Conservation (phyloP, 2,888 invertebrate genomes). For the Latrodectus elegans region DNA sequence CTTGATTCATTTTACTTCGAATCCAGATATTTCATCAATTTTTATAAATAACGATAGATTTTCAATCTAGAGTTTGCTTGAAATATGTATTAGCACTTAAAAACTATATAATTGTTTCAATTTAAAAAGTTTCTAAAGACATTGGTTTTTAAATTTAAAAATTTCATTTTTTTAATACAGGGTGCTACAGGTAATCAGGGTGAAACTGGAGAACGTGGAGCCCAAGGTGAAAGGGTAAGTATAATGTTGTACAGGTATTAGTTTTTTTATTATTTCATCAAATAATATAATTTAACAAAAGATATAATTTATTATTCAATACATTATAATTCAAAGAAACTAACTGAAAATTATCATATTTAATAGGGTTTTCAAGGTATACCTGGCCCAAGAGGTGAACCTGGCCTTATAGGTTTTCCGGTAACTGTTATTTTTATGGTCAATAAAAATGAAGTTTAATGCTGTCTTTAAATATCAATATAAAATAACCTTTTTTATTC, state of each 20-base stretch:
- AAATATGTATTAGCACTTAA: too few species aligned
- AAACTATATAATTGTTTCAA: too few species aligned
- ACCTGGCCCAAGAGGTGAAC: conserved; percentile 56
- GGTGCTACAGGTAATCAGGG: conserved; percentile 39
- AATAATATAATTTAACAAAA: not conserved
- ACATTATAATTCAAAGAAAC: not conserved
- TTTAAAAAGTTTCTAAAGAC: too few species aligned
- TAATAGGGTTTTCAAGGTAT: conserved; percentile 57
- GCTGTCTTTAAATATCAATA: not conserved
- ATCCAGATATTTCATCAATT: too few species aligned
- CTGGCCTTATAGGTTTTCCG: conserved; percentile 62
- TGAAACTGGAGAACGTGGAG: conserved; percentile 39
- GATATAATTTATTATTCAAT: not conserved
- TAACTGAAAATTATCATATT: not conserved
- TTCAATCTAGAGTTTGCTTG: too few species aligned
- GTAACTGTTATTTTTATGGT: conserved; percentile 27
- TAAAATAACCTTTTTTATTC: not conserved
- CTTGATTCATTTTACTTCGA: too few species aligned
- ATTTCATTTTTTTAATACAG: conserved; percentile 1
- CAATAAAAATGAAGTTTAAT: not conserved
- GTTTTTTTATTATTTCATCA: not conserved
- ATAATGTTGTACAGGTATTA: not conserved
- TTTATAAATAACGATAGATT: too few species aligned
- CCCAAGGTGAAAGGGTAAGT: conserved; percentile 59
- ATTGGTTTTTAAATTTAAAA: too few species aligned